phyloP scores from a whole-genome alignment of 2,888 invertebrate species.

The Hartigia nigra region DNA sequence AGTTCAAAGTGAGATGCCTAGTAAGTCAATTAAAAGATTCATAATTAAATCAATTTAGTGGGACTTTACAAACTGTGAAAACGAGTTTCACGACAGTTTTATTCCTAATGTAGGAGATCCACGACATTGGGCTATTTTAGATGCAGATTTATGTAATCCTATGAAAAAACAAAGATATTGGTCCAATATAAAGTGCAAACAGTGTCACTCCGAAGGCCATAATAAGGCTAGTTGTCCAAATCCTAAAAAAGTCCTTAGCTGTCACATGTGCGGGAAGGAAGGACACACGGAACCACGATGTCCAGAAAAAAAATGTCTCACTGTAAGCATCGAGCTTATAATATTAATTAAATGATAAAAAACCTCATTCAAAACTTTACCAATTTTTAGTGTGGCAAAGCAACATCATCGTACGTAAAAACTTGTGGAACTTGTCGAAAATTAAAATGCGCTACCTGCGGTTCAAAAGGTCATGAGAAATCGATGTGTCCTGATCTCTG shows the following conservation, averaged over 20 bases:
- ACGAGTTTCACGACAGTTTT: neutral
- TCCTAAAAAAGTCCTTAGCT: slow-evolving; percentile 67
- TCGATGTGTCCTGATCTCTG: slow-evolving; percentile 78
- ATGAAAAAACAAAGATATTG: slow-evolving; percentile 36
- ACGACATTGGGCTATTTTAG: slow-evolving; percentile 53
- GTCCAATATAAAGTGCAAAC: slow-evolving; percentile 66
- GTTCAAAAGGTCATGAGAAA: slow-evolving; percentile 72
- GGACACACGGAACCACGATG: slow-evolving; percentile 77
- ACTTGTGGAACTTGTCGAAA: slow-evolving; percentile 70
- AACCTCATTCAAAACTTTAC: slow-evolving; percentile 7
- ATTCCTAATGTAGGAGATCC: slow-evolving; percentile 45
- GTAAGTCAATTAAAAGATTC: slow-evolving; percentile 65
- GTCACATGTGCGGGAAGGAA: slow-evolving; percentile 75
- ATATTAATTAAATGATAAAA: neutral
- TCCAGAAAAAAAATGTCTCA: slow-evolving; percentile 77
- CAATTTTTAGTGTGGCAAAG: slow-evolving; percentile 73
- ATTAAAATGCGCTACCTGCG: slow-evolving; percentile 72
- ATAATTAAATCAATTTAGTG: neutral
- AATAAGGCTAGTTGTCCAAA: slow-evolving; percentile 71
- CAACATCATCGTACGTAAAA: slow-evolving; percentile 47
- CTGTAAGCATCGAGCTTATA: slow-evolving; percentile 66
- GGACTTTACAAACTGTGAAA: neutral
- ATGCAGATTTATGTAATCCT: slow-evolving; percentile 43
- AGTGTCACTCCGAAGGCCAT: slow-evolving; percentile 76
- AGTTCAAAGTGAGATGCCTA: slow-evolving; percentile 73